Evolutionary conservation across 2,888 invertebrate species (phyloP).

Genomic region (Chydorus sphaericus): DNA sequence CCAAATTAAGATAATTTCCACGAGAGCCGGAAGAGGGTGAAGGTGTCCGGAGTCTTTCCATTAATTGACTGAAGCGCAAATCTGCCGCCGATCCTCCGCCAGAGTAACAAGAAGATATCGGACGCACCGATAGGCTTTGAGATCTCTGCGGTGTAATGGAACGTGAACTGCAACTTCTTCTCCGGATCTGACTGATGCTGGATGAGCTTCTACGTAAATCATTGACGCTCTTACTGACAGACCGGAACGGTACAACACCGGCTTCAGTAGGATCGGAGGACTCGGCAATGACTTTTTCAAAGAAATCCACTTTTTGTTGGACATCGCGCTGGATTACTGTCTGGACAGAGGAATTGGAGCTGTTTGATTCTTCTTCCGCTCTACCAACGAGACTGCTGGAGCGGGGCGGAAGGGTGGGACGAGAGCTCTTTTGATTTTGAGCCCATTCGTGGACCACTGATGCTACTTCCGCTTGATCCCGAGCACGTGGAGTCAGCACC

Average conservation of each 20-base stretch:
- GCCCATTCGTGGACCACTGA: slow-evolving; percentile 34
- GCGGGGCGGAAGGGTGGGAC: background rate
- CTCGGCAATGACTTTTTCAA: slow-evolving; percentile 37
- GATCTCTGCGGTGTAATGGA: background rate
- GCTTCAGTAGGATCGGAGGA: background rate
- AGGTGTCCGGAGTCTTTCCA: background rate
- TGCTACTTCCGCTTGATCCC: slow-evolving; percentile 25
- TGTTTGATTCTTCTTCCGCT: slow-evolving; percentile 31
- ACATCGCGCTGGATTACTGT: slow-evolving; percentile 51
- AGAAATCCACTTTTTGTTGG: slow-evolving; percentile 60
- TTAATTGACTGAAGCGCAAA: background rate
- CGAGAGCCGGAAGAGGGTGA: slow-evolving; percentile 36
- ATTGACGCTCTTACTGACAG: slow-evolving; percentile 1
- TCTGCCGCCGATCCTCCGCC: background rate
- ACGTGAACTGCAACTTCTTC: background rate
- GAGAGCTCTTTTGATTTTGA: slow-evolving; percentile 23
- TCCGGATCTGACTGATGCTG: background rate
- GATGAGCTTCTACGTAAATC: background rate
- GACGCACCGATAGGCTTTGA: background rate
- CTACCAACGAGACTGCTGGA: background rate
- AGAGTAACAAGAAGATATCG: background rate
- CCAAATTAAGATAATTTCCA: slow-evolving; percentile 50
- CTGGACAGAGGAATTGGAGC: slow-evolving; percentile 53
- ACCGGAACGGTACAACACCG: background rate
- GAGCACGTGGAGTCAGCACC: slow-evolving; percentile 29